Base-by-base conservation (phyloP, 2,888 invertebrate species). In the Nomada fabriciana region DNA sequence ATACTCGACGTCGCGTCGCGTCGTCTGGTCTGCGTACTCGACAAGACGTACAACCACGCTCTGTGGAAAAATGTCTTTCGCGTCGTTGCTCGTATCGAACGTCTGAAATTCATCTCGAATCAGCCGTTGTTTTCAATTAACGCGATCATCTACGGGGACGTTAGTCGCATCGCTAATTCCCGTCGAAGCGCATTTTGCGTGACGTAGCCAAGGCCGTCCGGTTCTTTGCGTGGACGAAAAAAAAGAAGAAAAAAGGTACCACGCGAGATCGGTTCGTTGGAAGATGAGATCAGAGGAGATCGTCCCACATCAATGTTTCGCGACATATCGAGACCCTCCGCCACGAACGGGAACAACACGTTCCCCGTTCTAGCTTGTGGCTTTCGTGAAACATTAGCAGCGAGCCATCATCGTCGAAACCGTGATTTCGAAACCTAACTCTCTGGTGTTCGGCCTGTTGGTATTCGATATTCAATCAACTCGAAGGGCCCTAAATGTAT, bases 161-260 rank as follows among this genome's bases (percentile, higher is more conserved):
- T 64, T 70, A 68, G 55, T 78, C 76, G 60, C 36, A 43, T 43
- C 72, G 69, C 55, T 72, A 72, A 69, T 65, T 65, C 65, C 64
- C 50, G 73, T 63, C 69, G 61, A 29, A 50, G 67, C 52, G 68
- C 71, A 75, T 70, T 75, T 64, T 29, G 50, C 71, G 50, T 67
- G 67, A 52, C 29, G n/a, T 20, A 42, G 55, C 52, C 82, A 78
- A 83, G 83, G 82, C 72, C 72, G 43, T 64, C 78, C 78, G 77
- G 82, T 82, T 82, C 65, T 69, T 77, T 76, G 63, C 69, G 55
- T 29, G 55, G 23, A 53, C 42, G 60, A n/a, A 25, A 25, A 25
- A 25, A 2, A 13, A 50, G 25, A 70, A 68, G 53, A 59, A 76
- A 55, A 7, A 60, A 47, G 13, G 15, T 1, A n/a, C 13, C 20